Base-by-base conservation (phyloP, 2,888 invertebrate species). In the Bruchidius siliquastri region DNA sequence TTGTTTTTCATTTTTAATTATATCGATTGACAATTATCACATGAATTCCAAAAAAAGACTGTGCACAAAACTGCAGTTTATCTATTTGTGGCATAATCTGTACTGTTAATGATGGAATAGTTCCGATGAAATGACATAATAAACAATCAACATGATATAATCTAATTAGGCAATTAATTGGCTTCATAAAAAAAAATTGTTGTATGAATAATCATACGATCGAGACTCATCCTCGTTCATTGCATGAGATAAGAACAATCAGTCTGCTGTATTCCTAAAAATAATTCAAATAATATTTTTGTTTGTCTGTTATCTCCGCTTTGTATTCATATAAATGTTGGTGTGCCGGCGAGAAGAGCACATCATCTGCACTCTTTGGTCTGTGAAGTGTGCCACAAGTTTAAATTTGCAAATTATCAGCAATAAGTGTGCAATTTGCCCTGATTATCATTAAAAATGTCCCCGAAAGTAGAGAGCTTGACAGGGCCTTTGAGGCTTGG, bases 401-500 rank as follows among this genome's bases (percentile, higher is more conserved):
- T 26, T 26, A n/a, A n/a, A n/a, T n/a, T n/a, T n/a, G 8, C 30
- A 8, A 30, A 30, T 30, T 30, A 8, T 30, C 30, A 30, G 8
- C 30, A 30, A 8, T 30, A 3, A 30, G 30, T 8, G 30, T 30
- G 3, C 30, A 30, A 8, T 30, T 30, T n/a, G n/a, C n/a, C n/a
- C n/a, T n/a, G n/a, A n/a, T n/a, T n/a, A n/a, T n/a, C n/a, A n/a
- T n/a, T 30, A 30, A 49, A 71, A 32, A 81, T 81, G 80, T 74
- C 75, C 68, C 78, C 79, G n/a, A 76, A 70, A 71, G 69, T 89
- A 49, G 85, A 86, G 76, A 82, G 84, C 68, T 67, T 72, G 4
- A 86, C 87, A 6, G 83, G 83, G 73, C 88, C 88, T 0, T 86
- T 89, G 77, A 83, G 86, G 80, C 85, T 92, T 71, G 92, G 92